phyloP scores from a whole-genome alignment of 2,888 invertebrate species.

The Ceramica pisi region DNA sequence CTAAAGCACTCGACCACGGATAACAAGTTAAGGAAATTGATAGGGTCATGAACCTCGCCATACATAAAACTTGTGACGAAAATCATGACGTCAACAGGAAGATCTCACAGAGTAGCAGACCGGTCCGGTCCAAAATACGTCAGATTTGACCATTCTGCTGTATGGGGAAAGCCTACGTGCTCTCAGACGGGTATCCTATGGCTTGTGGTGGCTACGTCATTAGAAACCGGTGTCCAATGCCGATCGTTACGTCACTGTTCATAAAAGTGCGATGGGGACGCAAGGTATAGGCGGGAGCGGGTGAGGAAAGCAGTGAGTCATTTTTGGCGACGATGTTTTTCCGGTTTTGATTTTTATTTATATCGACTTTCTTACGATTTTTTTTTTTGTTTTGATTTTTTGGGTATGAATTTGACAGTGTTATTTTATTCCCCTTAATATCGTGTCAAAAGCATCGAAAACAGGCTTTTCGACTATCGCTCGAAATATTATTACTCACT shows the following conservation, averaged over 20 bases:
- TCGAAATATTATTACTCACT: too few species aligned
- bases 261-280: conserved; percentile 29
- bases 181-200: background rate
- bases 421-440: too few species aligned
- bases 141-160: background rate
- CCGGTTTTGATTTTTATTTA: background rate
- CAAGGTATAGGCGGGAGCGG: conserved; percentile 54
- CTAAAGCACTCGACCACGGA: too few species aligned
- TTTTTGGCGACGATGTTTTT: background rate
- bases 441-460: too few species aligned
- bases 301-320: background rate
- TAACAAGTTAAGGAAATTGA: too few species aligned
- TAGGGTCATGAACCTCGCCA: background rate
- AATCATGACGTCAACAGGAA: conserved; percentile 10
- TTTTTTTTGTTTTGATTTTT: background rate
- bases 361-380: too few species aligned
- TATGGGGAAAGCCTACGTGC: conserved; percentile 49
- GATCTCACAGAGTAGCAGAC: background rate
- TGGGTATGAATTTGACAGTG: background rate
- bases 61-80: background rate
- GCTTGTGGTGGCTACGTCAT: conserved; percentile 38
- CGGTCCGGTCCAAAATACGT: background rate
- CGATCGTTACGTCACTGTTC: conserved; percentile 61
- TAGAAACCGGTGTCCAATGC: conserved; percentile 59
- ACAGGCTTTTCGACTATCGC: too few species aligned